Conservation (phyloP, 2,797 vertebrate genomes). For the Adelosebastes latens region DNA sequence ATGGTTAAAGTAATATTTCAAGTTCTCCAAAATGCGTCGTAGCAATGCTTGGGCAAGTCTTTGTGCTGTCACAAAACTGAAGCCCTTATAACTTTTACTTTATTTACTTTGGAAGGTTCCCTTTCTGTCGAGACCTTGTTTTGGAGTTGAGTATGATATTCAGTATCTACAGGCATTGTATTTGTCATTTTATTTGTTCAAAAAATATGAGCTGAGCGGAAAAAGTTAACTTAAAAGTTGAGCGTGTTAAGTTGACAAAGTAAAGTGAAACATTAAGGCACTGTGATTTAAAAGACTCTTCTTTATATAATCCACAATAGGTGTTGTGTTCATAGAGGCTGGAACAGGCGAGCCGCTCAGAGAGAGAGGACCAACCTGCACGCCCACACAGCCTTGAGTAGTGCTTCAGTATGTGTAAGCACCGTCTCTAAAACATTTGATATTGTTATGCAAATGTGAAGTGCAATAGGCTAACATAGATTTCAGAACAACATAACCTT, state of each 20-base stretch:
- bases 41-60: background rate
- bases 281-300: background rate
- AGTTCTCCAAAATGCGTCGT: background rate
- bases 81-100: background rate
- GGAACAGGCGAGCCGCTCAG: background rate
- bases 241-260: background rate
- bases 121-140: background rate
- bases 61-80: background rate
- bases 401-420: constrained; percentile 45
- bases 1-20: background rate
- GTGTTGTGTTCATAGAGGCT: constrained; percentile 11
- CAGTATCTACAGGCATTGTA: background rate
- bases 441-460: constrained; percentile 51
- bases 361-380: constrained; percentile 3
- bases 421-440: constrained; percentile 26
- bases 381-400: constrained; percentile 35
- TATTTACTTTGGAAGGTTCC: background rate
- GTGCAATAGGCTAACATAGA: constrained; percentile 34
- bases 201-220: background rate
- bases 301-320: constrained; percentile 11
- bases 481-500: constrained; percentile 37
- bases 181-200: background rate
- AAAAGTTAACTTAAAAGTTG: background rate
- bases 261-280: background rate
- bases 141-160: background rate